Conservation (phyloP, 2,797 vertebrate genomes). For the Mus minutoides region DNA sequence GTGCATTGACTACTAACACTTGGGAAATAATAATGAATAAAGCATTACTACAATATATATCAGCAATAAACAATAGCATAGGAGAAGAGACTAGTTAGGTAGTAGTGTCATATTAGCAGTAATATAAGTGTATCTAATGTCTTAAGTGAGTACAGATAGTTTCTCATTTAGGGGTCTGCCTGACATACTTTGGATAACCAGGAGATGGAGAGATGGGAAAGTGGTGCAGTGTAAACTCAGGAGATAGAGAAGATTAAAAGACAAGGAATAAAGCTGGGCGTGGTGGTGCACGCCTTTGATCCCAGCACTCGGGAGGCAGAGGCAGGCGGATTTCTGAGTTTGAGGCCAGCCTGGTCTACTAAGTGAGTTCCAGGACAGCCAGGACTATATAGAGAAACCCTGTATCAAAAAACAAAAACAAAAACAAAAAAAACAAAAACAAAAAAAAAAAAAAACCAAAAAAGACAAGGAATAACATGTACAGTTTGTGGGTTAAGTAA, state of each 20-base stretch:
- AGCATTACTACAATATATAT: neutral
- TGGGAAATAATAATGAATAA: neutral
- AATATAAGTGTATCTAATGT: neutral
- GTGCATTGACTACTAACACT: neutral
- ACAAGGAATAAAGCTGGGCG: neutral
- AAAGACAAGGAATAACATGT: neutral
- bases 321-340: no score
- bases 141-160: neutral
- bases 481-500: neutral
- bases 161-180: neutral
- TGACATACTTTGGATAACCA: neutral
- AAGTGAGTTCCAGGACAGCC: no score
- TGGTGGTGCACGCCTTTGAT: no score
- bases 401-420: no score
- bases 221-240: neutral
- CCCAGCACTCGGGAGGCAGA: no score
- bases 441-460: no score
- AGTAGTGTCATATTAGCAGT: neutral
- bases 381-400: no score
- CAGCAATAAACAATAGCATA: neutral
- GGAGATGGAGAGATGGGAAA: neutral
- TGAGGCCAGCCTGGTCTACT: no score
- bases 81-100: neutral
- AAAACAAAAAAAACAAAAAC: no score
- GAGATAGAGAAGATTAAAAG: neutral